phyloP scores from a whole-genome alignment of 2,113 vertebrate species.

The Xiphophorus hellerii region DNA sequence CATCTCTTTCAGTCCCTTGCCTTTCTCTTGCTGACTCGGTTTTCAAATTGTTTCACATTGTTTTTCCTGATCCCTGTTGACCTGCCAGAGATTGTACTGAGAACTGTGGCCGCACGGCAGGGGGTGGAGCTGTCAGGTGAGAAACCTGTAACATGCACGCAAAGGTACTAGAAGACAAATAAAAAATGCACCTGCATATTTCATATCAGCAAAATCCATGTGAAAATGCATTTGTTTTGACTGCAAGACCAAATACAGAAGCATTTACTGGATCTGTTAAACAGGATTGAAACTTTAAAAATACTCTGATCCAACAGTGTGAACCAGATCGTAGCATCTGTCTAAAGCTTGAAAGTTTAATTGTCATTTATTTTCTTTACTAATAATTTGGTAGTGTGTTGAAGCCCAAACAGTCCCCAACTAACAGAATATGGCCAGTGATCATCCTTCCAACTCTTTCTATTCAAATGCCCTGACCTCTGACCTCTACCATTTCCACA shows the following conservation, averaged over 20 bases:
- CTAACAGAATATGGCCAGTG: conserved; percentile 31
- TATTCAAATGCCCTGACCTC: conserved; percentile 54
- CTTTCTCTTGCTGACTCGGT: conserved; percentile 60
- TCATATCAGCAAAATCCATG: not conserved
- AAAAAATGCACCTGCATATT: not conserved
- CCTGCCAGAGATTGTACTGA: conserved; percentile 42
- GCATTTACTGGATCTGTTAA: not conserved
- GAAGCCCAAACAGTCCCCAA: conserved; percentile 46
- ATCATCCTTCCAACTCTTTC: conserved; percentile 65
- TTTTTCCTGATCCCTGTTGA: conserved; percentile 69
- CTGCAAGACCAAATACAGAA: not conserved
- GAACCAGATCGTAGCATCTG: conserved; percentile 15
- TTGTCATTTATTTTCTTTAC: not conserved
- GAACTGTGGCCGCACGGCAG: conserved; percentile 66
- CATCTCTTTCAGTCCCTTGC: conserved; percentile 63
- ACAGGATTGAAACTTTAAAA: conserved; percentile 31
- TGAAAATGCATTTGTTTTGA: not conserved
- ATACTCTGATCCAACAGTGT: not conserved
- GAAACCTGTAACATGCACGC: conserved; percentile 46
- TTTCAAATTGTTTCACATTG: conserved; percentile 70
- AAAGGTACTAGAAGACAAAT: conserved; percentile 1
- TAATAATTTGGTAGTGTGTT: not conserved
- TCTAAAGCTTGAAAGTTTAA: conserved; percentile 20
- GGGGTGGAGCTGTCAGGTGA: conserved; percentile 62
- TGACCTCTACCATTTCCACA: conserved; percentile 58